Percentiles rank a stretch among this genome's conserved stretches.
Evolutionary conservation across 2,113 vertebrate genomes (phyloP).

Genomic region (Rallus limicola): DNA sequence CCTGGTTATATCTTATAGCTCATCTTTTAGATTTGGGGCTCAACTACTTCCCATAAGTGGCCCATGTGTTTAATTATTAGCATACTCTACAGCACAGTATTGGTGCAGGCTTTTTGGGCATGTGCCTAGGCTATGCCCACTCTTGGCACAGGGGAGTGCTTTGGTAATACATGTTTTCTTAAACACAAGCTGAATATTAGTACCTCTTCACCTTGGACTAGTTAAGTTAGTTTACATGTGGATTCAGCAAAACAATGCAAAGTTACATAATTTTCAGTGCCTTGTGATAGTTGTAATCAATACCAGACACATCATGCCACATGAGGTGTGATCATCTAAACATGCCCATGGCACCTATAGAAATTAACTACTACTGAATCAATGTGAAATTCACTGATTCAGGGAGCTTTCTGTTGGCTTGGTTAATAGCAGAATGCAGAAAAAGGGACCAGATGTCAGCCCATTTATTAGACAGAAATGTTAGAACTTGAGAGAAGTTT

Average conservation of each 20-base stretch:
- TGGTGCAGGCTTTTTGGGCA: neutral
- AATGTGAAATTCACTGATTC: neutral
- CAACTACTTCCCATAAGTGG: neutral
- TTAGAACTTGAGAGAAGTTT: neutral
- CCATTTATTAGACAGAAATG: neutral
- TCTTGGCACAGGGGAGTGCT: neutral
- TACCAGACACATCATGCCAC: neutral
- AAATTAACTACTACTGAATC: neutral
- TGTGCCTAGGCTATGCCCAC: neutral
- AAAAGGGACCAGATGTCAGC: neutral
- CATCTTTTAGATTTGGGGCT: neutral
- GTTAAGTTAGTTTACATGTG: neutral
- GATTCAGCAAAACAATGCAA: neutral
- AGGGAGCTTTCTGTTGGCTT: neutral
- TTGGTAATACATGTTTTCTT: neutral
- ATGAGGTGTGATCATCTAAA: neutral
- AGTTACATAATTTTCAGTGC: neutral
- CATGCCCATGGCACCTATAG: neutral
- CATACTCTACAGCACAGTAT: neutral
- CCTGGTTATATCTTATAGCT: neutral
- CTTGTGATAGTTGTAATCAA: neutral
- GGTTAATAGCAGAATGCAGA: neutral
- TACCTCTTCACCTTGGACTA: neutral
- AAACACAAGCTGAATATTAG: neutral
- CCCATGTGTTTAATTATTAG: neutral